Evolutionary conservation across 2,113 vertebrate species (phyloP).

Genomic region (Peromyscus maniculatus): DNA sequence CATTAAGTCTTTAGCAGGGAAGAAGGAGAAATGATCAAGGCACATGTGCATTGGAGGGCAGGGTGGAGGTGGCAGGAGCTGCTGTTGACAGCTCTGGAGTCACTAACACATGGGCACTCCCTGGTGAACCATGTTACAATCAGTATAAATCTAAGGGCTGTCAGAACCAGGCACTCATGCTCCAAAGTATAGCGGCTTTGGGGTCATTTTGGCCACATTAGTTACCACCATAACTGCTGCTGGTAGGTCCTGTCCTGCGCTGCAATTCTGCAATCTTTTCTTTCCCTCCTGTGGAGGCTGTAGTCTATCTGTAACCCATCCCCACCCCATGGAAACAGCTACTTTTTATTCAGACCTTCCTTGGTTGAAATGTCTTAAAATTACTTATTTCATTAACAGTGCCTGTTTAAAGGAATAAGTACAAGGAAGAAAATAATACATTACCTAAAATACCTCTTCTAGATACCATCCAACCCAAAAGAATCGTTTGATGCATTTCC

Average conservation of each 20-base stretch:
- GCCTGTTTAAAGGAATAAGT: conserved; percentile 9
- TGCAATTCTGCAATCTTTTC: neutral
- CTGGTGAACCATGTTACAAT: conserved; percentile 48
- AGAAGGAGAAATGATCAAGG: neutral
- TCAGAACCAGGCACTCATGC: neutral
- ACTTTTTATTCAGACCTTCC: neutral
- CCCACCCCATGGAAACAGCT: neutral
- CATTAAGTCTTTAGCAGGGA: neutral
- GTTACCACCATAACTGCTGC: neutral
- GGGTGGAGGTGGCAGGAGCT: conserved; percentile 6
- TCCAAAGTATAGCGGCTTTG: neutral
- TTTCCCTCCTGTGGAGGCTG: neutral
- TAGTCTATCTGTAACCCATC: neutral
- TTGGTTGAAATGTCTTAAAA: neutral
- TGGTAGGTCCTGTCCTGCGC: conserved; percentile 13
- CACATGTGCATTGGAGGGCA: neutral
- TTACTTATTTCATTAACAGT: neutral
- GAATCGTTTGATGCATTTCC: conserved; percentile 7
- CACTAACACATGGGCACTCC: conserved; percentile 18
- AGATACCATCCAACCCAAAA: neutral
- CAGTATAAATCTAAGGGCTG: conserved; percentile 62
- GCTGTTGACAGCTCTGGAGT: conserved; percentile 43
- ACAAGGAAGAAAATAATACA: neutral
- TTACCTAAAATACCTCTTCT: conserved; percentile 5
- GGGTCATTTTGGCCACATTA: neutral